Base-by-base conservation (phyloP, 2,888 invertebrate genomes). In the Papilio elwesi region DNA sequence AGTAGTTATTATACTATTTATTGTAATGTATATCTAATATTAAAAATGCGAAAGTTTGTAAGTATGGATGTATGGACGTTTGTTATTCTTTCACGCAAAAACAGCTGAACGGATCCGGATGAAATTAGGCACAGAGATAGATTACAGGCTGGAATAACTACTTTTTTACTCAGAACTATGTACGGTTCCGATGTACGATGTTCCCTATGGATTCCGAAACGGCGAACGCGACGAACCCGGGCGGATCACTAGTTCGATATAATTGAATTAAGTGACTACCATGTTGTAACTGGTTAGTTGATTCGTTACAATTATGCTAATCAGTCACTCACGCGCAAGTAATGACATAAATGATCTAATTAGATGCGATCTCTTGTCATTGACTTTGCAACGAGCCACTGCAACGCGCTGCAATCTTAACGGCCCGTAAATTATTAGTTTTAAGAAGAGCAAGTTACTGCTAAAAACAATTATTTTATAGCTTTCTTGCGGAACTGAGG, bases 311-410 rank as follows among this genome's bases (percentile, higher is more conserved):
- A 26, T 65, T 47, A 15, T 59, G 62, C 38, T 67, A 71, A 71
- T 52, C 53, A 62, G 67, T 62, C 59, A 67, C 59, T 52, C 57
- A n/a, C 57, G 66, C 43, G 47, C 43, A 47, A 36, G 38, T 57
- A 49, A 57, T 38, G 57, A 59, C 57, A 51, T 53, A 26, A 66
- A 57, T 66, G 59, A 66, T 36, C 16, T 71, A 71, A 71, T 71
- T 52, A 49, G 49, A 57, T 59, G 57, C 66, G n/a, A 70, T 57
- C 49, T 69, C n/a, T 62, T 69, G 62, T 49, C 59, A 51, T 69
- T 69, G 69, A 69, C 26, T 68, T 68, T 47, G 67, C 13, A 12
- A 68, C 43, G 10, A 15, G 43, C 13, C 59, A 43, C 5, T 8
- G 59, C 59, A 36, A 36, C 36, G n/a, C 59, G 43, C 38, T 59